Evolutionary conservation across 2,113 vertebrate genomes (phyloP).

Genomic region (Quiscalus mexicanus): DNA sequence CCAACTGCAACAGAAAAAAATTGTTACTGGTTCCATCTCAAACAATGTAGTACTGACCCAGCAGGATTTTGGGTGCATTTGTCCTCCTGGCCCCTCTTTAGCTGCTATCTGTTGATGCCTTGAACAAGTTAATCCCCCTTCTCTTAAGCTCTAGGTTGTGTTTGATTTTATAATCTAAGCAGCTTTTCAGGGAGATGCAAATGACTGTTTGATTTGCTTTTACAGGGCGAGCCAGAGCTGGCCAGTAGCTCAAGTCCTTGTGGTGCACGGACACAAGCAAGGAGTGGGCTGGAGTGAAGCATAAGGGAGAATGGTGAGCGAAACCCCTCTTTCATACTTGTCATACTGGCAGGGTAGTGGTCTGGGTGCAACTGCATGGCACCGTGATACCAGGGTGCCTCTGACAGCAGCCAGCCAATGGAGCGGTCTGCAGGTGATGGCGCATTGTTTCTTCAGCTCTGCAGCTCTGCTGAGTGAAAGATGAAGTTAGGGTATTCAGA

Average conservation of each 20-base stretch:
- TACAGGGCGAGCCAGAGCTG: not conserved
- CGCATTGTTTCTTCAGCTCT: not conserved
- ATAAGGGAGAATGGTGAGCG: not conserved
- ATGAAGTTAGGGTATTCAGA: not conserved
- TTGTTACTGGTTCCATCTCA: not conserved
- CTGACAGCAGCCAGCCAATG: no score
- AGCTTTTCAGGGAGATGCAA: not conserved
- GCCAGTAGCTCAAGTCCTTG: not conserved
- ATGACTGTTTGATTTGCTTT: not conserved
- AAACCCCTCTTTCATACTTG: not conserved
- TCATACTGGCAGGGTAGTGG: not conserved
- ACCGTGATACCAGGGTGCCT: rapidly evolving
- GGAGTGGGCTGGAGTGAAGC: not conserved
- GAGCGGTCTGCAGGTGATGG: not conserved
- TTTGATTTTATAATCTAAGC: not conserved
- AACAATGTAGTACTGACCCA: not conserved
- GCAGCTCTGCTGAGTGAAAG: not conserved
- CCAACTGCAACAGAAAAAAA: not conserved
- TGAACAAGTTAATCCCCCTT: not conserved
- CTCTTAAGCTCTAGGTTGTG: not conserved
- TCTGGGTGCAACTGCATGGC: not conserved
- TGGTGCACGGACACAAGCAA: not conserved
- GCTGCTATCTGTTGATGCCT: not conserved
- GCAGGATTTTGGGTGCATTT: not conserved
- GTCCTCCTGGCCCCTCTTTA: not conserved